A percentile compares a stretch with the other conserved stretches of the same genome.
These are phyloP conservation scores for Hippolais icterina DNA, from an alignment of 2,113 vertebrate genomes.

Conservation along the genomic window DNA sequence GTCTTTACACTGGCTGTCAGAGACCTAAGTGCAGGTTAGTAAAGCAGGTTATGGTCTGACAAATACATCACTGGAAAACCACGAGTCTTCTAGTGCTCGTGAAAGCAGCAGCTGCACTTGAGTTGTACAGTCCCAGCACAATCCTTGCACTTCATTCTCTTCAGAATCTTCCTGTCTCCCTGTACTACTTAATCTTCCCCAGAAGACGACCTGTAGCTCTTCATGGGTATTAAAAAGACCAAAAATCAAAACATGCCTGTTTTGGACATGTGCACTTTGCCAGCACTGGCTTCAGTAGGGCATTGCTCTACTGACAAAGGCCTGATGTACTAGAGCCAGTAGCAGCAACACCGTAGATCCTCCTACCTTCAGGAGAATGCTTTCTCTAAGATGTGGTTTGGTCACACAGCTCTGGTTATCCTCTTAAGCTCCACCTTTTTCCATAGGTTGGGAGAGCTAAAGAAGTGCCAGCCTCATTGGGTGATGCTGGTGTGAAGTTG, in stretches of 20 bases:
- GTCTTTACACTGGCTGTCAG: neutral
- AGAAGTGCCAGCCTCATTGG: neutral
- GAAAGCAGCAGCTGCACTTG: neutral
- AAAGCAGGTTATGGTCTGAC: neutral
- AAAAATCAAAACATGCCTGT: neutral
- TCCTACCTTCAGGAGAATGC: neutral
- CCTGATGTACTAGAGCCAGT: accelerated
- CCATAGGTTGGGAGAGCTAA: neutral
- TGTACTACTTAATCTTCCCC: neutral
- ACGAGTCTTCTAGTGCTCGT: neutral
- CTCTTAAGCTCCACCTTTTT: neutral
- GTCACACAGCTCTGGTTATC: neutral
- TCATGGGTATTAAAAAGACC: neutral
- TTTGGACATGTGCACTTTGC: neutral
- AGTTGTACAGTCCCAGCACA: neutral
- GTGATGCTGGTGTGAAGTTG: neutral
- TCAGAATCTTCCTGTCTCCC: neutral
- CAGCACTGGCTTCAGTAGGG: neutral
- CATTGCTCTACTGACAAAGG: neutral
- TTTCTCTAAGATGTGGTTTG: neutral
- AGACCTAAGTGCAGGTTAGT: neutral
- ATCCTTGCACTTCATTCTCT: neutral
- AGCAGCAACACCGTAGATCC: neutral
- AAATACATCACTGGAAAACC: neutral
- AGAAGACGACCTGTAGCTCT: neutral